These are phyloP conservation scores for Pipistrellus pygmaeus DNA, from an alignment of 2,797 vertebrate genomes.

Conservation along the genomic window DNA sequence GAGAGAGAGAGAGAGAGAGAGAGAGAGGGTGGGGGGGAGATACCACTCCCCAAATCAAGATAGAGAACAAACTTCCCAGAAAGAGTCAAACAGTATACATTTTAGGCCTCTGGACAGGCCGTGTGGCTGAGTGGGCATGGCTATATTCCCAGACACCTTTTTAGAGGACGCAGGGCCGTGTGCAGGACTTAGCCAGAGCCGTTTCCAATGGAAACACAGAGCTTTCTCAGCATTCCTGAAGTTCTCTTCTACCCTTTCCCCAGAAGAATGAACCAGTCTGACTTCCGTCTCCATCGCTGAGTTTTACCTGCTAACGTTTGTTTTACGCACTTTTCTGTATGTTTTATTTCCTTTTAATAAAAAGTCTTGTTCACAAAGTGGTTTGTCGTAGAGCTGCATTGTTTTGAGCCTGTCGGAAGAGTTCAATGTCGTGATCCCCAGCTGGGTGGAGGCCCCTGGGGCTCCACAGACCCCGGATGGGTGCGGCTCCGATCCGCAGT, in stretches of 20 bases:
- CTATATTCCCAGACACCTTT: neutral
- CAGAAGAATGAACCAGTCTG: neutral
- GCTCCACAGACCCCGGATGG: neutral
- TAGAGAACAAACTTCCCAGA: neutral
- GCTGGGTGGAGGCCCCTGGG: neutral
- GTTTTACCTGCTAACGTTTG: neutral
- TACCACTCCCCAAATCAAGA: neutral
- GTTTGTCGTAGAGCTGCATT: neutral
- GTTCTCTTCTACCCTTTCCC: neutral
- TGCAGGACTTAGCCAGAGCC: neutral
- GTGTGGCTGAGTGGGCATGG: neutral
- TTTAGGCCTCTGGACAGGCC: neutral
- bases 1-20: neutral
- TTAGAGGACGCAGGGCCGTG: neutral
- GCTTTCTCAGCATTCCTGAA: neutral
- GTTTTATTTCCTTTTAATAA: neutral
- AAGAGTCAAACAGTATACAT: neutral
- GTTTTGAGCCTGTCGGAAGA: neutral
- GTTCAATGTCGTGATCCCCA: neutral
- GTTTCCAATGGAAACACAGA: neutral
- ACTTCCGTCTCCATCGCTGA: neutral
- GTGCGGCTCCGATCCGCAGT: no score
- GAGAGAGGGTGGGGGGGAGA: no score
- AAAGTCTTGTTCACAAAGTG: neutral
- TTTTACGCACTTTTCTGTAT: neutral